Evolutionary conservation across 1,140 invertebrate genomes (phyloP).

Genomic region (Geopemphigus sp.): DNA sequence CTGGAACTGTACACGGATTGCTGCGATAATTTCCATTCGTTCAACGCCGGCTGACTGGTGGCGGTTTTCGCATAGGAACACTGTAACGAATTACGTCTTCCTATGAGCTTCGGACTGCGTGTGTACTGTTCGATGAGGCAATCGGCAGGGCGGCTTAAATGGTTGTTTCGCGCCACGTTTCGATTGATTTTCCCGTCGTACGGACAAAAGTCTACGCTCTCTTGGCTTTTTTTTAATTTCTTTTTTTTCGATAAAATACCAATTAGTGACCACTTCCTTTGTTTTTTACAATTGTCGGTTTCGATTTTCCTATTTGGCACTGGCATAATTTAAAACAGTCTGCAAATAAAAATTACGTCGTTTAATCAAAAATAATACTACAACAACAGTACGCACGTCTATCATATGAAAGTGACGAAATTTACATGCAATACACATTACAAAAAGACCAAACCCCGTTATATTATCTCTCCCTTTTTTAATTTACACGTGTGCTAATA

Average conservation of each 20-base stretch:
- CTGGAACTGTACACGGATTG: constrained; percentile 25
- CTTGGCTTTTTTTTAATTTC: constrained; percentile 36
- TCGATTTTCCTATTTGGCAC: constrained; percentile 17
- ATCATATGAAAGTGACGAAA: constrained; percentile 3
- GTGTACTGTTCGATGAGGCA: constrained; percentile 32
- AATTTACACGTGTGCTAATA: background rate
- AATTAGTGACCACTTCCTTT: constrained; percentile 23
- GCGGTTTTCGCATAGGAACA: background rate
- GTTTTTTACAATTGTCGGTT: constrained; percentile 26
- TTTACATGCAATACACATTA: constrained; percentile 7
- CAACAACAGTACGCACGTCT: background rate
- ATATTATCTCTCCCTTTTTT: constrained; percentile 31
- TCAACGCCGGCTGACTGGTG: background rate
- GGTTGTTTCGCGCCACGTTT: constrained; percentile 14
- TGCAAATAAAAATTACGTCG: constrained; percentile 18
- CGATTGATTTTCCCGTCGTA: constrained; percentile 41
- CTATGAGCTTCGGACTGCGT: constrained; percentile 30
- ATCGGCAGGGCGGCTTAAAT: constrained; percentile 1
- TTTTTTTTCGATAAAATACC: constrained; percentile 44
- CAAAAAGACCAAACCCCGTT: background rate
- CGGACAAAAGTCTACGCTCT: constrained; percentile 36
- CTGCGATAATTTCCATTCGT: constrained; percentile 32
- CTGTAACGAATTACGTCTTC: constrained; percentile 37
- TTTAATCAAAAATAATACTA: background rate
- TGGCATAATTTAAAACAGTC: constrained; percentile 16